Conservation (phyloP, 1,140 invertebrate species). For the Sycophaga agraensis region DNA sequence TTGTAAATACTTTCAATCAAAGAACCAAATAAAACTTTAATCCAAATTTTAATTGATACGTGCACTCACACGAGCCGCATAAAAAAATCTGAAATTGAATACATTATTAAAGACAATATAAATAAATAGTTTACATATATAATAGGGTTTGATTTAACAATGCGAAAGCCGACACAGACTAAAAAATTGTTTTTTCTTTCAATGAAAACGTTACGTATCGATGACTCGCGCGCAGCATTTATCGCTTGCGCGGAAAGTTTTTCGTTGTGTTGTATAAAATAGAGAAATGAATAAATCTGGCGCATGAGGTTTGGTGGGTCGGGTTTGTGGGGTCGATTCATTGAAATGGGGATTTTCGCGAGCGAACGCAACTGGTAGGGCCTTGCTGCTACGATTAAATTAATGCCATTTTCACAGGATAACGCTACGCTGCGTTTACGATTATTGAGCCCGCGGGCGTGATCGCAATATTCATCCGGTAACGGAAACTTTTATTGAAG, state of each 20-base stretch:
- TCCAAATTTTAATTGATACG: too few species aligned
- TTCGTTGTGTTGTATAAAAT: constrained; percentile 31
- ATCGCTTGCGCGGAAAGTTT: neutral
- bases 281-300: constrained; percentile 21
- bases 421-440: constrained; percentile 34
- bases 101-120: neutral
- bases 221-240: too few species aligned
- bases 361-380: constrained; percentile 3
- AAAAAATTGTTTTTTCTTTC: neutral
- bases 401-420: constrained; percentile 31
- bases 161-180: too few species aligned
- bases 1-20: too few species aligned
- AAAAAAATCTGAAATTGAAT: neutral
- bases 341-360: constrained; percentile 19
- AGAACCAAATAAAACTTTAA: too few species aligned
- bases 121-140: too few species aligned
- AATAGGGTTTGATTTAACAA: too few species aligned
- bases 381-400: constrained; percentile 32
- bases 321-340: constrained; percentile 13
- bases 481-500: constrained; percentile 15
- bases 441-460: constrained; percentile 32
- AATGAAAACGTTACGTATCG: neutral
- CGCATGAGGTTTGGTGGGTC: neutral
- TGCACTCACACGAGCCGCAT: too few species aligned
- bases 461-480: constrained; percentile 9